Percentiles rank a stretch among this genome's conserved stretches.
phyloP scores from a whole-genome alignment of 2,888 invertebrate genomes.

The Malthinus flaveolus region DNA sequence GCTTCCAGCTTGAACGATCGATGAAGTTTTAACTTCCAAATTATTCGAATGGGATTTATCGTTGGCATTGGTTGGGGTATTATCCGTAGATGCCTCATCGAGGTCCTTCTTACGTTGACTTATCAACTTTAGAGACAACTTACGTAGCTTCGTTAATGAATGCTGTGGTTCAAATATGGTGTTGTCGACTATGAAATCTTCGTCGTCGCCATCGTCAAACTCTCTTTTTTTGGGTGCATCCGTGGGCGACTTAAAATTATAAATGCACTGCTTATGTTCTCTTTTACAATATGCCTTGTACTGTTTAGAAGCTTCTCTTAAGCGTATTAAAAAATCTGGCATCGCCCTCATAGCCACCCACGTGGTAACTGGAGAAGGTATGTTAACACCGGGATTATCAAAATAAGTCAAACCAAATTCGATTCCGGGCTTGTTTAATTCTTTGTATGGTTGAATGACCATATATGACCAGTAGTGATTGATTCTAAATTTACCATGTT shows the following conservation, averaged over 20 bases:
- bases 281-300: conserved; percentile 59
- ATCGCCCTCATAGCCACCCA: conserved; percentile 79
- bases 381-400: conserved; percentile 81
- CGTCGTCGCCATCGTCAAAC: conserved; percentile 1
- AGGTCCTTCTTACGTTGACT: conserved; percentile 2
- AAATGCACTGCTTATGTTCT: conserved; percentile 33
- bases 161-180: conserved; percentile 14
- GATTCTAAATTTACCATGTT: conserved; percentile 71
- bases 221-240: conserved; percentile 5
- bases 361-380: conserved; percentile 71
- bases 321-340: conserved; percentile 73
- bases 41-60: conserved; percentile 28
- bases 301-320: conserved; percentile 69
- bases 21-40: conserved; percentile 38
- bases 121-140: neutral
- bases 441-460: conserved; percentile 74
- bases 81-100: conserved; percentile 18
- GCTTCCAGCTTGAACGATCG: conserved; percentile 38
- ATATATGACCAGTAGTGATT: conserved; percentile 84
- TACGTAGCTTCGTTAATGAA: conserved; percentile 1
- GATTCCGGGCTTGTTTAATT: conserved; percentile 66
- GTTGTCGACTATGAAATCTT: conserved; percentile 12
- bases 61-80: conserved; percentile 1
- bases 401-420: conserved; percentile 87
- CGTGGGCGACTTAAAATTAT: conserved; percentile 5